A percentile compares a stretch with the other conserved stretches of the same genome.
Conservation (phyloP, 2,113 vertebrate species). For the Coreoperca whiteheadi region DNA sequence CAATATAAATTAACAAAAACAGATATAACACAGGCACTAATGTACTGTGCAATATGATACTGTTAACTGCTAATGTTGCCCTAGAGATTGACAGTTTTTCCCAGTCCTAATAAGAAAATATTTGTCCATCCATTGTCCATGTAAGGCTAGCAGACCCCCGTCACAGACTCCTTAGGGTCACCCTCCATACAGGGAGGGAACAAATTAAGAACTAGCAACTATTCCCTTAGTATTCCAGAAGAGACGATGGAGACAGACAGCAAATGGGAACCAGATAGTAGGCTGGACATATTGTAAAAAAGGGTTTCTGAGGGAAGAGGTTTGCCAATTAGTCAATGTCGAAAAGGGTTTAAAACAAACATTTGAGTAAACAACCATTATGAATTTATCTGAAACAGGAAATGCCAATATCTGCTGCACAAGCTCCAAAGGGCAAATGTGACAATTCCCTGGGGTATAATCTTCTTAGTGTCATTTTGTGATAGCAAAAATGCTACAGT, state of each 20-base stretch:
- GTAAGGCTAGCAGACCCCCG: slow-evolving; percentile 67
- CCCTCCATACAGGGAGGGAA: slow-evolving; percentile 14
- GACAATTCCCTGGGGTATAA: slow-evolving; percentile 21
- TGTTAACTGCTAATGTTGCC: slow-evolving; percentile 58
- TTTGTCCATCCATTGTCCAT: slow-evolving; percentile 56
- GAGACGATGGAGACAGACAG: slow-evolving; percentile 38
- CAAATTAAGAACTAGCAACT: slow-evolving; percentile 22
- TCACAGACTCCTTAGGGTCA: slow-evolving; percentile 46
- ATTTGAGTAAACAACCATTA: slow-evolving; percentile 75
- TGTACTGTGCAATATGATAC: slow-evolving; percentile 45
- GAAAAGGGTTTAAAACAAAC: slow-evolving; percentile 55
- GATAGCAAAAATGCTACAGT: slow-evolving; percentile 21
- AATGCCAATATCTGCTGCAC: slow-evolving; percentile 68
- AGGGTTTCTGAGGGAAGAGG: slow-evolving; percentile 4
- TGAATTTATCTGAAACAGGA: slow-evolving; percentile 74
- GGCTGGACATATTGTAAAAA: slow-evolving; percentile 5
- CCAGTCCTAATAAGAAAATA: slow-evolving; percentile 76
- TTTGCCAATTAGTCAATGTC: slow-evolving; percentile 68
- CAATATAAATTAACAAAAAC: slow-evolving; percentile 67
- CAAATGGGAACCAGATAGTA: slow-evolving; percentile 35
- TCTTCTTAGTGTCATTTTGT: slow-evolving; percentile 32
- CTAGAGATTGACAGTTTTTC: slow-evolving; percentile 54
- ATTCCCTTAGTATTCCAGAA: slow-evolving; percentile 19
- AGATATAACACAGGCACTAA: slow-evolving; percentile 45
- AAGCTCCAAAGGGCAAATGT: slow-evolving; percentile 42